Evolutionary conservation across 2,888 invertebrate species (phyloP), one percentile per base, ranked within the genome.

Genomic region (Melangyna quadrimaculata): DNA sequence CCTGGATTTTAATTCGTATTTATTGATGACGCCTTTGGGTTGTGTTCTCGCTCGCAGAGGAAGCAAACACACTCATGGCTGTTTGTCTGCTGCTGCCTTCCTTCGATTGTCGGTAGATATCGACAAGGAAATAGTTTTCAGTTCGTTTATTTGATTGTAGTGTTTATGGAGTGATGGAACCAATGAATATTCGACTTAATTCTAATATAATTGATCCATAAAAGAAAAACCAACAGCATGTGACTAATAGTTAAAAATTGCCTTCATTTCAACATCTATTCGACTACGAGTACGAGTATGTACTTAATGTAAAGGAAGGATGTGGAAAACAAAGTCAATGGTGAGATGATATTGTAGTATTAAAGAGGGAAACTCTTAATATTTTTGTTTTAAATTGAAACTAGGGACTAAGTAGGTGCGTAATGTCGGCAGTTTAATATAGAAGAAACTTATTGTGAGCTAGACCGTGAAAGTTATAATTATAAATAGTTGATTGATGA

Each of bases 1-100:
- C 84, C 84, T 86, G 80, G 72, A 61, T 80, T 86, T 84, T 80
- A 80, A 77, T 86, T 86, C 72, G 77, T 80, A 86, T 86, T 86
- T 86, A 86, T 86, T 72, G 80, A 77, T 55, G 67, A 86, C 75
- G 72, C 70, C 74, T 78, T 45, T 57, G 22, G 45, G 55, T 40
- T 67, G 59, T 19, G 32, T 43, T 29, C 35, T 5, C 14, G 6
- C 3, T 7, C 0, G 2, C 14, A 27, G 22, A 57, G 22, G 55
- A 59, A 63, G n/a, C 70, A 65, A 77, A 70, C 59, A 71, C 45
- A 43, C n/a, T n/a, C 24, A 17, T 35, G 32, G 45, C 48, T 48
- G 6, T 27, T 4, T 12, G 14, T 0, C 24, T n/a, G 12, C 5
- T 32, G 29, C 19, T 67, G 37, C 7, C 24, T 45, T 45, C 48